Evolutionary conservation across 2,797 vertebrate species (phyloP).

Genomic region (Gobio occitaniae): DNA sequence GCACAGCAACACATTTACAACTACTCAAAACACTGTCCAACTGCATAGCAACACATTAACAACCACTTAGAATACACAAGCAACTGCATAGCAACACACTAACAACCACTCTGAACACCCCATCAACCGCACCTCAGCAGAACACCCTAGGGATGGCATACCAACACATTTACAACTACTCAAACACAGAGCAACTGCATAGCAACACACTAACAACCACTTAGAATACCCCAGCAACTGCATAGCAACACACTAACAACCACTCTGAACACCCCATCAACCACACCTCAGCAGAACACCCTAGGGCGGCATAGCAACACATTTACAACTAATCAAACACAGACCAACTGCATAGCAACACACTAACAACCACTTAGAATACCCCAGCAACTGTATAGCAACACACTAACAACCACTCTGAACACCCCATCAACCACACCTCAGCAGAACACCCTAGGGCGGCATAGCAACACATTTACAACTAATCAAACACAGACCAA

Average conservation of each 20-base stretch:
- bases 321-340: neutral
- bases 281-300: neutral
- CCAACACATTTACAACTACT: neutral
- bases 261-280: neutral
- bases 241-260: neutral
- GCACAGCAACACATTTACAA: neutral
- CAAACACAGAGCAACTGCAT: too few relatives aligned
- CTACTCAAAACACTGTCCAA: neutral
- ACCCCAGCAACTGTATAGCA: neutral
- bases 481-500: accelerated
- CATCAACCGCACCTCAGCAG: neutral
- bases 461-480: neutral
- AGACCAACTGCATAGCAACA: too few relatives aligned
- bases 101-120: neutral
- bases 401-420: neutral
- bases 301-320: neutral
- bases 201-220: neutral
- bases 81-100: neutral
- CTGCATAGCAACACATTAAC: neutral
- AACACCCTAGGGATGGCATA: neutral
- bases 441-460: neutral
- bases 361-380: neutral
- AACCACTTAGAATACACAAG: too few relatives aligned
- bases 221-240: neutral
- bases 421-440: neutral